These are phyloP conservation scores for Camptogramma bilineatum DNA, from an alignment of 2,888 invertebrate genomes.

Conservation along the genomic window DNA sequence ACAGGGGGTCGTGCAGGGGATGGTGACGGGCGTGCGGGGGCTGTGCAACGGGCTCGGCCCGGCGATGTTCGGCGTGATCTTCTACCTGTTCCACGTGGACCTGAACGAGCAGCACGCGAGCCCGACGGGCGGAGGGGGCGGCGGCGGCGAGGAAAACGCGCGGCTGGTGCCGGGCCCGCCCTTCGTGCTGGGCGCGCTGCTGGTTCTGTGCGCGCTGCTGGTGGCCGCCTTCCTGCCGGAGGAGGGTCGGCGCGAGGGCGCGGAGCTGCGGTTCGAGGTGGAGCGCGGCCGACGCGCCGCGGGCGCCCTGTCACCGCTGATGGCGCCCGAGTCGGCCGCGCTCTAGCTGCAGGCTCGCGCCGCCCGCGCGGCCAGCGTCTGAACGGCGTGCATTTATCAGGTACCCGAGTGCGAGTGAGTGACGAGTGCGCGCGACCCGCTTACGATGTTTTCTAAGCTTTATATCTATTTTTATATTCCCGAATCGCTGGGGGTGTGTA, in stretches of 20 bases:
- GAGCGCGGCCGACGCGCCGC: constrained; percentile 91
- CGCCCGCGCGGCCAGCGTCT: constrained; percentile 78
- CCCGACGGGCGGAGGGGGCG: constrained; percentile 44
- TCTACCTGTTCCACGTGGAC: constrained; percentile 99
- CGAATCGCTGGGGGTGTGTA: constrained; percentile 66
- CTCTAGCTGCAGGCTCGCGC: constrained; percentile 85
- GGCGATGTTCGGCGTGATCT: constrained; percentile 99
- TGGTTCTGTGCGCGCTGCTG: constrained; percentile 97
- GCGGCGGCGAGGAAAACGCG: constrained; percentile 54
- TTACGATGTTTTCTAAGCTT: constrained; percentile 74
- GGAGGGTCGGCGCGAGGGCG: constrained; percentile 82
- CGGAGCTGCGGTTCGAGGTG: constrained; percentile 93
- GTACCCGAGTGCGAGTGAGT: constrained; percentile 71
- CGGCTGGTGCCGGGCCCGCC: constrained; percentile 97
- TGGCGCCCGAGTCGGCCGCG: constrained; percentile 91
- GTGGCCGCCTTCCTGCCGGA: constrained; percentile 96
- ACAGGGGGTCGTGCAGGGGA: constrained; percentile 98
- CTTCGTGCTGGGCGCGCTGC: constrained; percentile 98
- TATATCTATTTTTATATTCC: constrained; percentile 75
- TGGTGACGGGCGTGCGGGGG: constrained; percentile 99
- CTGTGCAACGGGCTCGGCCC: constrained; percentile 99
- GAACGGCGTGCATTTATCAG: constrained; percentile 72
- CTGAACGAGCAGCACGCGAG: constrained; percentile 90
- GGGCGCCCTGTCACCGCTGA: constrained; percentile 91
- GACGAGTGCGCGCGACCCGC: constrained; percentile 61